Evolutionary conservation across 2,113 vertebrate species (phyloP).

Genomic region (Rallus limicola): DNA sequence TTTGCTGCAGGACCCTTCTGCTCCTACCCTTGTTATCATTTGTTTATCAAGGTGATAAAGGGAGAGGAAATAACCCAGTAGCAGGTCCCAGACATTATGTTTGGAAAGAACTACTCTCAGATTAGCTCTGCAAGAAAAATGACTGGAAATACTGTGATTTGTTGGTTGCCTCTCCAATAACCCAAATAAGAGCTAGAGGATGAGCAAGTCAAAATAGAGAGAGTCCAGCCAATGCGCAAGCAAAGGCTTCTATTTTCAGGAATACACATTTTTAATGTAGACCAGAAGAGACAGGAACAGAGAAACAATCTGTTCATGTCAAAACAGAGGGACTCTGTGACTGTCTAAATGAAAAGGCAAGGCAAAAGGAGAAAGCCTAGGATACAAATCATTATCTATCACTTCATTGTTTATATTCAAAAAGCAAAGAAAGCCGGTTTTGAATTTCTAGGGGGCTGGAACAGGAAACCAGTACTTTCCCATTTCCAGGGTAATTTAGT

Average conservation of each 20-base stretch:
- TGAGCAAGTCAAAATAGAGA: background rate
- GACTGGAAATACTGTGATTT: slow-evolving; percentile 17
- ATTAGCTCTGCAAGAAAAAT: slow-evolving; percentile 13
- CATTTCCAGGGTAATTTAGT: background rate
- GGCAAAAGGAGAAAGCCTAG: background rate
- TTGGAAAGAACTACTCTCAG: slow-evolving; percentile 6
- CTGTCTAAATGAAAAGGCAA: background rate
- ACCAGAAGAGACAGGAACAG: background rate
- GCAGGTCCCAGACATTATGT: background rate
- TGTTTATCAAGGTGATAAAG: background rate
- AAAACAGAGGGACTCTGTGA: slow-evolving; percentile 23
- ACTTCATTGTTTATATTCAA: background rate
- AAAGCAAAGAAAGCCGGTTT: background rate
- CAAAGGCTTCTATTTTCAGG: slow-evolving; percentile 33
- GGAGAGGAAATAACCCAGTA: background rate
- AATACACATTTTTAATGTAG: background rate
- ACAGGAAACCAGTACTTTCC: slow-evolving; percentile 2
- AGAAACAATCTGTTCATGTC: slow-evolving; percentile 15
- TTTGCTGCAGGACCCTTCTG: background rate
- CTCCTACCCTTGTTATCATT: background rate
- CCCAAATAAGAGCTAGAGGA: background rate
- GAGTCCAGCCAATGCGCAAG: background rate
- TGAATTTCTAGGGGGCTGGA: background rate
- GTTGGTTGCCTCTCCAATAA: background rate
- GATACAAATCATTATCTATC: background rate